Evolutionary conservation across 64 coral and sea anemone species (phyloP), one percentile per base, ranked within the genome.

Genomic region (Montipora cactus): DNA sequence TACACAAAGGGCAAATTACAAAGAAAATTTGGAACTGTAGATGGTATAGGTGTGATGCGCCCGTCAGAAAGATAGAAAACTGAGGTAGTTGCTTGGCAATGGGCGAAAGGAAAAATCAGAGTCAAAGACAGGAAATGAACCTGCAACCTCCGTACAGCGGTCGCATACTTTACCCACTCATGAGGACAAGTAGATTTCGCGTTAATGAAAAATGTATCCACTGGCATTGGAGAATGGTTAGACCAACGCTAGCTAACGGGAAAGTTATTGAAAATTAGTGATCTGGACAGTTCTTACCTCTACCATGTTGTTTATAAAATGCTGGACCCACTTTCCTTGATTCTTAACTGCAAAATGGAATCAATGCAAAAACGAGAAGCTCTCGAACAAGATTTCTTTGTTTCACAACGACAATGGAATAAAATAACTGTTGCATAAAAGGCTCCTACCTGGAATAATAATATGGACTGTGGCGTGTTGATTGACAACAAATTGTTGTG

Each of bases 301-400:
- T 0, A 90, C 88, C 98, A 99, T 99, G 62, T 99, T 90, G 49
- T 99, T 78, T 58, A 99, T 99, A 21, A 99, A 94, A 90, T 99
- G 93, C 52, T 99, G 92, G 3, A 99, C 98, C 98, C 98, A 99
- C 62, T 95, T 89, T 7, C 98, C 98, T 94, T 96, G 98, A 76
- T 99, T 94, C 67, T 99, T 99, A 5, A 99, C 98, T 99, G 79
- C 28, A 75, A 67, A 14, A 84, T 28, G 78, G 20, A 78, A 58
- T 61, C 64, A 47, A 74, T n/a, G 10, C 44, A 87, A 80, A 59
- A 25, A 18, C 52, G 20, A 71, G 2, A 71, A 64, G 14, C 14
- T 64, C 14, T 64, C 14, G 9, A 64, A 16, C 61, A 64, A 64
- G 8, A 57, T 57, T 57, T 57, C 11, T 11, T 57, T 57, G 53